A percentile compares a stretch with the other conserved stretches of the same genome.
Conservation (phyloP, 1,140 invertebrate species). For the Lycorma delicatula region DNA sequence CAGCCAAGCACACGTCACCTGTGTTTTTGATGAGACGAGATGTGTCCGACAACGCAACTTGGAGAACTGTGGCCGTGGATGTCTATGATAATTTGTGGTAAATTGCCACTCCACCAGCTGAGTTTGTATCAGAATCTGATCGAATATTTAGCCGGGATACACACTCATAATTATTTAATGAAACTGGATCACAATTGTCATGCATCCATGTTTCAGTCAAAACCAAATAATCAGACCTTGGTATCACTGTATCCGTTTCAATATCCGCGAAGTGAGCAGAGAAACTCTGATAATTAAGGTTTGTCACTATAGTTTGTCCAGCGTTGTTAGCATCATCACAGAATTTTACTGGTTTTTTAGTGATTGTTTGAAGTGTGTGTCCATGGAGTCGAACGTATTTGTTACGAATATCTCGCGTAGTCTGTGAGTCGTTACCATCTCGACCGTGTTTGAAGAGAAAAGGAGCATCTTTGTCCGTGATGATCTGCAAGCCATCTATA, state of each 20-base stretch:
- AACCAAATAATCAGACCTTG: constrained; percentile 9
- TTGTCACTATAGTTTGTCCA: constrained; percentile 7
- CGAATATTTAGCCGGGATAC: constrained; percentile 14
- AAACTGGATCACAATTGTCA: constrained; percentile 16
- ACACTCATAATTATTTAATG: constrained; percentile 12
- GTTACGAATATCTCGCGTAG: not conserved
- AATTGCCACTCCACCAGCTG: constrained; percentile 17
- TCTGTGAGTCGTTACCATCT: constrained; percentile 1
- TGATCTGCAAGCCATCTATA: constrained; percentile 27
- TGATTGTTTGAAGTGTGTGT: constrained; percentile 11
- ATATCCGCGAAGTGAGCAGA: constrained; percentile 14
- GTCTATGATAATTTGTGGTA: constrained; percentile 17
- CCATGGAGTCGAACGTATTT: constrained; percentile 7
- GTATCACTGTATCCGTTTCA: constrained; percentile 13
- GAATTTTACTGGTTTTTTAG: constrained; percentile 2
- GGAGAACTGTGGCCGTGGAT: constrained; percentile 13
- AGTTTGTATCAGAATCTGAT: constrained; percentile 12
- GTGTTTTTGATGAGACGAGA: constrained; percentile 13
- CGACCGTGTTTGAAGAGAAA: constrained; percentile 16
- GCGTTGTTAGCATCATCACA: constrained; percentile 1
- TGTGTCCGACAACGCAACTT: constrained; percentile 10
- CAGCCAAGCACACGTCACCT: constrained; percentile 13
- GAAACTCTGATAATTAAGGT: constrained; percentile 23
- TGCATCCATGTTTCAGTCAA: constrained; percentile 19
- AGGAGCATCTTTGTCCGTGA: constrained; percentile 18